Base-by-base conservation (phyloP, 2,113 vertebrate genomes). In the Cebidichthys violaceus region DNA sequence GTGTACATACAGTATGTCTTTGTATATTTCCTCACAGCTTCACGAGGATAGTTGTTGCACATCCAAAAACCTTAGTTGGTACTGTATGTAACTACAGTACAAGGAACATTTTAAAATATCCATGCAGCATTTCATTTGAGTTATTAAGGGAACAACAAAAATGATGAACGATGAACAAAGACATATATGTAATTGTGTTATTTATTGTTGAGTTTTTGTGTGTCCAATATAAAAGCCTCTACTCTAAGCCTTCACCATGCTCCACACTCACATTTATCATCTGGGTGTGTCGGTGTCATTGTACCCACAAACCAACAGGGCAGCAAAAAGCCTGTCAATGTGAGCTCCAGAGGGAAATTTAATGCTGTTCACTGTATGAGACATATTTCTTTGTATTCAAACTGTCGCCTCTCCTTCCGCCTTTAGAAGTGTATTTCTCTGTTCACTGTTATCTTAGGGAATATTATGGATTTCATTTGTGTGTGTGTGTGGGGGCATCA, bases 401-500 rank as follows among this genome's bases (percentile, higher is more conserved):
- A 39, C 35, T 50, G 35, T 57, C 45, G 27, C 35, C 11, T 45
- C 66, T 47, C 54, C n/a, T 14, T 37, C 50, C 74, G 41, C 20
- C 62, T 37, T 60, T 29, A 54, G 4, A 27, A 8, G 22, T 55
- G 18, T 5, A 15, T 59, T 31, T 67, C 5, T 79, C 10, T 69
- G 41, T 60, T 57, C 52, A 10, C 41, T 43, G 69, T 55, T 13
- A 60, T 68, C 57, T 29, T 4, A 14, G 37, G 45, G 6, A 33
- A 15, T 60, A 52, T 59, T 14, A 18, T 17, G 15, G 3, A 20
- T 60, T 31, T 50, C 45, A 17, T 43, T 41, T n/a, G 60, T n/a
- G 31, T 75, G 47, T 31, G 39, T 78, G 41, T 59, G 4, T 75
- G 24, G 54, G 81, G 22, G 39, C 37, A 55, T 83, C 88, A 99